Evolutionary conservation across 2,113 vertebrate genomes (phyloP), one percentile per base, ranked within the genome.

Genomic region (Motacilla tschutschensis): DNA sequence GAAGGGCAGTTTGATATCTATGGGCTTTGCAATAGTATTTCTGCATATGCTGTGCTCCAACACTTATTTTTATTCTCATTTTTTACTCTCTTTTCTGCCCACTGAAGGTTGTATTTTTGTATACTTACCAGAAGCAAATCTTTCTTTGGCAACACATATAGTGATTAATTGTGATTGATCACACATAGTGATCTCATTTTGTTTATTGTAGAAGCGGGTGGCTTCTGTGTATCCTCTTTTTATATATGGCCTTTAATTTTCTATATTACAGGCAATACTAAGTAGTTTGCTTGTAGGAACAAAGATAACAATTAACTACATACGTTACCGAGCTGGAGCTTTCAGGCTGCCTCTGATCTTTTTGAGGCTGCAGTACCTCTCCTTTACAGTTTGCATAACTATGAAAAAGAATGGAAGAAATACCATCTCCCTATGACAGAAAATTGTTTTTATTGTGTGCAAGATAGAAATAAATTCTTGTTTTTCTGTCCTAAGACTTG

Each of bases 81-180:
- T 88, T 91, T 86, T 70, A 22, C 15, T 77, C 15, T 48, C 33
- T 9, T 94, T 88, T 91, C 87, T 92, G 33, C 25, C 38, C 8
- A 59, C 31, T n/a, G 33, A 90, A 92, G 26, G 66, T 78, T 95
- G 43, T 94, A 91, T 87, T 93, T 79, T 90, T 73, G 79, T 92
- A 2, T 88, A 93, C 88, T 90, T 81, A 81, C 55, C 26, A 43
- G 48, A 91, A 66, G 58, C 10, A 77, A 91, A 85, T 91, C 54
- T 89, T 92, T 88, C 62, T 76, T 85, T 90, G 83, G 63, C 70
- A 88, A 57, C 0, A 2, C 36, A 76, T 17, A 28, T 8, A 90
- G 18, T 67, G 84, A 94, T 90, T 87, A 84, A 74, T 33, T 33
- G 33, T 33, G 33, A 33, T 33, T 33, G 33, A 33, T 33, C 33